Evolutionary conservation across 2,113 vertebrate species (phyloP).

Genomic region (Macaca nemestrina): DNA sequence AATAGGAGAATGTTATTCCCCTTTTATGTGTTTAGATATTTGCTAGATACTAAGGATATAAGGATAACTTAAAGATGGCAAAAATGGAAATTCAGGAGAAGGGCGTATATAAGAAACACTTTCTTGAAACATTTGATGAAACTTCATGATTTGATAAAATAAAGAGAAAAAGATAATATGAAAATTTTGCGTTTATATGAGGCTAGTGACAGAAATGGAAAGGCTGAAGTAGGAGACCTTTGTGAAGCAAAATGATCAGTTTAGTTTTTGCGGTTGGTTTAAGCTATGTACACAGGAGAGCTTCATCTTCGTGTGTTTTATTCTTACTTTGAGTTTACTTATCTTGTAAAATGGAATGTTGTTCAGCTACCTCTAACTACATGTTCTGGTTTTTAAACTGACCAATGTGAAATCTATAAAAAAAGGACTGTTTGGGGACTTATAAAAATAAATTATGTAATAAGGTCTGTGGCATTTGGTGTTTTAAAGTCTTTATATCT

Average conservation of each 20-base stretch:
- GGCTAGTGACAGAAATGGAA: not conserved
- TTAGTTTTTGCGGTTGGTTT: not conserved
- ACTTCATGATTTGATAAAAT: not conserved
- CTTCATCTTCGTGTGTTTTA: not conserved
- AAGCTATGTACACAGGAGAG: not conserved
- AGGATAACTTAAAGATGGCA: not conserved
- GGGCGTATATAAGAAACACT: not conserved
- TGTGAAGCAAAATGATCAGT: not conserved
- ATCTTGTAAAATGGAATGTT: not conserved
- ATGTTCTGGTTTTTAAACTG: not conserved
- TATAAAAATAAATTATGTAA: conserved; percentile 24
- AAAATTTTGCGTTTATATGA: not conserved
- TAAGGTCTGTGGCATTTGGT: not conserved
- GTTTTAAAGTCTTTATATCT: not conserved
- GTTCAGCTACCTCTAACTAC: not conserved
- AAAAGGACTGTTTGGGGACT: not conserved
- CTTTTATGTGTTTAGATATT: not conserved
- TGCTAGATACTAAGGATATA: not conserved
- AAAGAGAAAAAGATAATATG: not conserved
- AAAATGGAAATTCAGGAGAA: not conserved
- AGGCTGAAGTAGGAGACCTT: not conserved
- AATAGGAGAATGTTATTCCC: not conserved
- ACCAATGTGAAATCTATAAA: not conserved
- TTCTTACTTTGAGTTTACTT: not conserved
- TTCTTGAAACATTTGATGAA: not conserved